These are phyloP conservation scores for Rhyacichthys aspro DNA, from an alignment of 2,797 vertebrate species.

Conservation along the genomic window DNA sequence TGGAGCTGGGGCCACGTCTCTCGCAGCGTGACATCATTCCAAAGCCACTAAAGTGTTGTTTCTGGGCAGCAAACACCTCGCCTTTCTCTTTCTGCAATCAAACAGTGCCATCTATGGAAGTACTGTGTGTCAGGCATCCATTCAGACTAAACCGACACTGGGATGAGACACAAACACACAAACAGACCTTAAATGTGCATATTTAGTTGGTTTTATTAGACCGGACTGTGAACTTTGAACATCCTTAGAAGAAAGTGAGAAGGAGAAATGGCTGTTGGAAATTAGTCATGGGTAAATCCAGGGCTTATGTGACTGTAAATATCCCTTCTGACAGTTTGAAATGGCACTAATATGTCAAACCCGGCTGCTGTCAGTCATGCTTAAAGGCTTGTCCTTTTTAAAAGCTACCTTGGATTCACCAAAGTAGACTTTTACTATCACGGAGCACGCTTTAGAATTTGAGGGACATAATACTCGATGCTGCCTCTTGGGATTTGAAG, in stretches of 20 bases:
- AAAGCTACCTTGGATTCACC: slow-evolving; percentile 47
- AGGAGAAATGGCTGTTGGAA: slow-evolving; percentile 41
- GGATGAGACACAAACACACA: slow-evolving; percentile 1
- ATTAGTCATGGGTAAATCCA: slow-evolving; percentile 55
- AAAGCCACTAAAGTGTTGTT: slow-evolving; percentile 42
- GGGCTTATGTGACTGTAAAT: slow-evolving; percentile 64
- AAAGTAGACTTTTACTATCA: slow-evolving; percentile 7
- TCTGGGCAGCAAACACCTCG: slow-evolving; percentile 53
- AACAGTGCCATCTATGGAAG: slow-evolving; percentile 75
- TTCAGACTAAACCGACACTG: slow-evolving; percentile 10
- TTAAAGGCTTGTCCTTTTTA: slow-evolving; percentile 51
- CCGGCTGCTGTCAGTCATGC: slow-evolving; percentile 66
- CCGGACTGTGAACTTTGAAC: slow-evolving; percentile 28
- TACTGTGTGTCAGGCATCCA: not conserved
- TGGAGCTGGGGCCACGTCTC: slow-evolving; percentile 14
- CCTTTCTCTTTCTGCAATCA: slow-evolving; percentile 42
- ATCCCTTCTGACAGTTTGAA: slow-evolving; percentile 57
- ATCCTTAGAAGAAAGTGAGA: slow-evolving; percentile 26
- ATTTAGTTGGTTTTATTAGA: slow-evolving; percentile 30
- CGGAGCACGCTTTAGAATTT: not conserved
- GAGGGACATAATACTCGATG: not conserved
- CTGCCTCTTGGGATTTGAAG: not conserved
- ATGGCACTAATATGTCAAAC: slow-evolving; percentile 54
- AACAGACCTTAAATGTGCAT: slow-evolving; percentile 13
- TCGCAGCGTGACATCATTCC: slow-evolving; percentile 56